These are phyloP conservation scores for Gadopsis marmoratus DNA, from an alignment of 2,797 vertebrate genomes.

Conservation along the genomic window DNA sequence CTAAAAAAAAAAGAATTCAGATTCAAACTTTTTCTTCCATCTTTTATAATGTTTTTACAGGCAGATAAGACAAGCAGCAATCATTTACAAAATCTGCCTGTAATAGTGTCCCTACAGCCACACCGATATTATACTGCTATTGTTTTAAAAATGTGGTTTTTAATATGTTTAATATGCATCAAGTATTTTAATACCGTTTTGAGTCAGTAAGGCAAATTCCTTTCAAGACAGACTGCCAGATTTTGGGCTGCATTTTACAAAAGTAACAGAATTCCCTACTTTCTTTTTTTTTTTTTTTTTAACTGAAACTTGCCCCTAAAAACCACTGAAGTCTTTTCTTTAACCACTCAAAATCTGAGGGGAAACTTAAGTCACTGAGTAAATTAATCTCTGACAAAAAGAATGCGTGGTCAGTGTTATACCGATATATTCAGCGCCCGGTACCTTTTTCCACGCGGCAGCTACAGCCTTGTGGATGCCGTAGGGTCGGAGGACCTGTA, in stretches of 20 bases:
- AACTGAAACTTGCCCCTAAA: not conserved
- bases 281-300: not conserved
- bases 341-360: not conserved
- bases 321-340: not conserved
- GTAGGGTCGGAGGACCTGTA: slow-evolving; percentile 90
- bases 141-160: not conserved
- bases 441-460: slow-evolving; percentile 92
- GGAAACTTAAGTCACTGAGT: not conserved
- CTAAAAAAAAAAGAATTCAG: slow-evolving; percentile 2
- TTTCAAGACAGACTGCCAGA: not conserved
- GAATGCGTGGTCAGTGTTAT: not conserved
- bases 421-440: not conserved
- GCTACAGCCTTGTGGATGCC: slow-evolving; percentile 88
- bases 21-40: not conserved
- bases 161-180: not conserved
- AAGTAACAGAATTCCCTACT: not conserved
- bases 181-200: not conserved
- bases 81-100: slow-evolving; percentile 5
- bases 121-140: not conserved
- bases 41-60: slow-evolving; percentile 11
- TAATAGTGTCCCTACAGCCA: not conserved
- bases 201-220: not conserved
- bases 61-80: not conserved
- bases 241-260: not conserved
- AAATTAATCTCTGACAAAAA: not conserved